Conservation (phyloP, 92 coral and sea anemone genomes). For the Palythoa heliodiscus region DNA sequence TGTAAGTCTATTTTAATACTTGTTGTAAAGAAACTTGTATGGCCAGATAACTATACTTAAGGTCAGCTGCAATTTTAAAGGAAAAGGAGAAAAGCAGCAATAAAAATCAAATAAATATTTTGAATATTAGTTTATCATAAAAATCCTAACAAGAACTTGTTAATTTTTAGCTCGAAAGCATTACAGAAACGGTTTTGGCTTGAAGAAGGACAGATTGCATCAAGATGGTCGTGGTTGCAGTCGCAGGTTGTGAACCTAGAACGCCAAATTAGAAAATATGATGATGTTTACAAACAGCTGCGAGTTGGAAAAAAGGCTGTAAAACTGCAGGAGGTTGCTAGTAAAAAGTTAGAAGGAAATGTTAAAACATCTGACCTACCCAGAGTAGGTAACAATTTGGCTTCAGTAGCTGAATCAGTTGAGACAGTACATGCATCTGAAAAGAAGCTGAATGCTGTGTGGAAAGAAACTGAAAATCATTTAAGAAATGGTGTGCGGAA, state of each 20-base stretch:
- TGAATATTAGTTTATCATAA: no score
- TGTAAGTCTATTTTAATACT: no score
- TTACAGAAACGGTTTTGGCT: constrained; percentile 65
- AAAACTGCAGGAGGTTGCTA: constrained; percentile 66
- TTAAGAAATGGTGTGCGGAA: constrained; percentile 79
- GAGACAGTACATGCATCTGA: constrained; percentile 50
- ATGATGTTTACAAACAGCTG: constrained; percentile 79
- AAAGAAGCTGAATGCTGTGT: constrained; percentile 41
- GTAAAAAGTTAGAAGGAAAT: constrained; percentile 31
- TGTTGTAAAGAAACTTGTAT: no score
- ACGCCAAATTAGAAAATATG: constrained; percentile 89
- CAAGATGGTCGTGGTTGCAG: constrained; percentile 98
- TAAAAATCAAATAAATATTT: no score
- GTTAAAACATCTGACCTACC: constrained; percentile 20
- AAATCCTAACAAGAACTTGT: not conserved
- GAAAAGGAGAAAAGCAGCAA: not conserved
- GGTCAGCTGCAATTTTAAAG: not conserved
- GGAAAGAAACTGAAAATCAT: constrained; percentile 78
- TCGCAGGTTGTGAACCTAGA: constrained; percentile 94
- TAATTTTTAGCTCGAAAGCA: constrained; percentile 60
- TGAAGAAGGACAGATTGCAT: constrained; percentile 89
- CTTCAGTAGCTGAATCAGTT: constrained; percentile 22
- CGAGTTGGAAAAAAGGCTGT: constrained; percentile 80
- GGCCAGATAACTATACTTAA: no score
- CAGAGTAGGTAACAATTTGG: not conserved